Conservation (phyloP, 2,113 vertebrate genomes). For the Psittacula cyanocephala region DNA sequence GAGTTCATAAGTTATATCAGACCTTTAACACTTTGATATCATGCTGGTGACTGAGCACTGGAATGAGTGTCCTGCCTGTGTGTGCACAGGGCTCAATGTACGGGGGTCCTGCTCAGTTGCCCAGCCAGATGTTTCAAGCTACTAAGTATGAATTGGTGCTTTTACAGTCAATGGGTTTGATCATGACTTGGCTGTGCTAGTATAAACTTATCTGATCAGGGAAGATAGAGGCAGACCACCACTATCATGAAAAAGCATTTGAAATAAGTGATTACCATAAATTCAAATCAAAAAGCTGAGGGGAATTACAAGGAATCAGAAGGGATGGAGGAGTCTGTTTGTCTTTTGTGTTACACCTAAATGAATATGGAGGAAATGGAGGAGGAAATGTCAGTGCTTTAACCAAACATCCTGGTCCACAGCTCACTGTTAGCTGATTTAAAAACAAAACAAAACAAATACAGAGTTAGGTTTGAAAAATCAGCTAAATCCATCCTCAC, state of each 20-base stretch:
- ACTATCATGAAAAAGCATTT: not conserved
- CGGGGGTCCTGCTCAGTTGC: rapidly evolving
- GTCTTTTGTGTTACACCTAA: not conserved
- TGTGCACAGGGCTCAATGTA: not conserved
- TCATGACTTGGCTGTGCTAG: not conserved
- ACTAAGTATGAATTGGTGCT: not conserved
- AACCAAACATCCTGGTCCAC: not conserved
- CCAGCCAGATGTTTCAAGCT: not conserved
- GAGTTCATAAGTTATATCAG: not conserved
- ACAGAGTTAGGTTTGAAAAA: not conserved
- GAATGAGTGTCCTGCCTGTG: not conserved
- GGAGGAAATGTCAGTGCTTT: not conserved
- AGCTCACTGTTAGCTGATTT: not conserved
- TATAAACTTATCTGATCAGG: not conserved
- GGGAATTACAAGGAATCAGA: not conserved
- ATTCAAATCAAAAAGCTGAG: not conserved
- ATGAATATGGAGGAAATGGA: not conserved
- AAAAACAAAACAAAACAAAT: not conserved
- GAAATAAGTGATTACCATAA: not conserved
- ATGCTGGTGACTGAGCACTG: rapidly evolving
- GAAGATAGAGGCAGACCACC: not conserved
- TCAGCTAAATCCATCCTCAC: not conserved
- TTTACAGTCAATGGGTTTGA: not conserved
- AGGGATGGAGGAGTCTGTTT: not conserved
- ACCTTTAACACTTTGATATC: not conserved